Evolutionary conservation across 1,140 invertebrate genomes (phyloP).

Genomic region (Probaryconus sp.): DNA sequence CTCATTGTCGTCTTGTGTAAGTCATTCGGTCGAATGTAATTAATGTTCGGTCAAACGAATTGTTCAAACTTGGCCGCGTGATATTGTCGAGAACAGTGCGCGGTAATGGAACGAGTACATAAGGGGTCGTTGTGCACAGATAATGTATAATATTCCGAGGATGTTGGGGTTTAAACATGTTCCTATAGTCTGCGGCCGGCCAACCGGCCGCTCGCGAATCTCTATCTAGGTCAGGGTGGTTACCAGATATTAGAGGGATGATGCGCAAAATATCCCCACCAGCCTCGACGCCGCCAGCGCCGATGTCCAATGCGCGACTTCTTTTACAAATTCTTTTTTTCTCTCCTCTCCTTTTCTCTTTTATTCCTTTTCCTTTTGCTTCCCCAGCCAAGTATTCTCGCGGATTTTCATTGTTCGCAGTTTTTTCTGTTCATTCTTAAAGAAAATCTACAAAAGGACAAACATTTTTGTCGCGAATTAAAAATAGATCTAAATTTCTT

Average conservation of each 20-base stretch:
- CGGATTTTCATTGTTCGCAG: conserved; percentile 15
- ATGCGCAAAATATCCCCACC: conserved; percentile 76
- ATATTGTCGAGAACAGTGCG: background rate
- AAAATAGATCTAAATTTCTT: too few relatives aligned
- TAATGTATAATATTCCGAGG: conserved; percentile 2
- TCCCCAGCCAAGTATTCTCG: conserved; percentile 13
- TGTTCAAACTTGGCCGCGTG: conserved; percentile 6
- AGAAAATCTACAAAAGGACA: too few relatives aligned
- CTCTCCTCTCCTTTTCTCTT: conserved; percentile 1
- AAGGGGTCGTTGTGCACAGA: conserved; percentile 32
- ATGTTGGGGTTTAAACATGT: conserved; percentile 3
- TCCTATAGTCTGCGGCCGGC: conserved; percentile 40
- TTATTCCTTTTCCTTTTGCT: conserved; percentile 19
- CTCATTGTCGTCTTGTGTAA: conserved; percentile 49
- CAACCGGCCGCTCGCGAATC: conserved; percentile 54
- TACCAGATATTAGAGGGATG: conserved; percentile 74
- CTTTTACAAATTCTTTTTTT: conserved; percentile 33
- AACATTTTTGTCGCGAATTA: too few relatives aligned
- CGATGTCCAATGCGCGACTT: conserved; percentile 41
- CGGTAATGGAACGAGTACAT: background rate
- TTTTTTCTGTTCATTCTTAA: conserved; percentile 14
- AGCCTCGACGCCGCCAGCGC: conserved; percentile 32
- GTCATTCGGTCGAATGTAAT: conserved; percentile 21
- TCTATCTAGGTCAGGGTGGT: conserved; percentile 74
- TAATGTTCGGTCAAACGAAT: conserved; percentile 28